A percentile compares a stretch with the other conserved stretches of the same genome.
Evolutionary conservation across 2,888 invertebrate genomes (phyloP).

Genomic region (Dinocampus coccinellae): DNA sequence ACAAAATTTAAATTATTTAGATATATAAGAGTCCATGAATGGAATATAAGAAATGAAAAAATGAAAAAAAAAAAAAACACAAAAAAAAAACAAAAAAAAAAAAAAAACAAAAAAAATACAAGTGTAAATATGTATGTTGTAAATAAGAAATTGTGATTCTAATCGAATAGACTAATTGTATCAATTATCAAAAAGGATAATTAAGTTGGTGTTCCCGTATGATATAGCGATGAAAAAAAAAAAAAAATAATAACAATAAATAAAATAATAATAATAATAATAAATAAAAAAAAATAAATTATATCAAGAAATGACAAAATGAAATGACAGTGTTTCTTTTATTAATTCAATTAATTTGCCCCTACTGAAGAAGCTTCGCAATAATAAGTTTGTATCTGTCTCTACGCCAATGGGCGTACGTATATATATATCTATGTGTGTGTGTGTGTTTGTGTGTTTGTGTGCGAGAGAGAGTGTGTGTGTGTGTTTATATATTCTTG

Average conservation of each 20-base stretch:
- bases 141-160: conserved; percentile 66
- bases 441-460: neutral
- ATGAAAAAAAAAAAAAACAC: neutral
- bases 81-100: too few species aligned
- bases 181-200: conserved; percentile 49
- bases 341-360: conserved; percentile 30
- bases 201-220: conserved; percentile 65
- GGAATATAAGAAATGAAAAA: neutral
- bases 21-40: conserved; percentile 43
- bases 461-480: neutral
- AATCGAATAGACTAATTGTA: conserved; percentile 48
- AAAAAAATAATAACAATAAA: conserved; percentile 62
- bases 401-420: conserved; percentile 36
- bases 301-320: conserved; percentile 50
- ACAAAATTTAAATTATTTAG: conserved; percentile 65
- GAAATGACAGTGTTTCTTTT: neutral
- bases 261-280: too few species aligned
- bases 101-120: conserved; percentile 3
- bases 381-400: neutral
- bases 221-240: conserved; percentile 61
- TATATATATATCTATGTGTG: neutral
- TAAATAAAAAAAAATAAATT: conserved; percentile 65
- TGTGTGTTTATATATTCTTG: conserved; percentile 9
- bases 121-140: conserved; percentile 54
- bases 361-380: conserved; percentile 19